A percentile compares a stretch with the other conserved stretches of the same genome.
phyloP scores from a whole-genome alignment of 2,888 invertebrate genomes.

The Epinotia brunnichana region DNA sequence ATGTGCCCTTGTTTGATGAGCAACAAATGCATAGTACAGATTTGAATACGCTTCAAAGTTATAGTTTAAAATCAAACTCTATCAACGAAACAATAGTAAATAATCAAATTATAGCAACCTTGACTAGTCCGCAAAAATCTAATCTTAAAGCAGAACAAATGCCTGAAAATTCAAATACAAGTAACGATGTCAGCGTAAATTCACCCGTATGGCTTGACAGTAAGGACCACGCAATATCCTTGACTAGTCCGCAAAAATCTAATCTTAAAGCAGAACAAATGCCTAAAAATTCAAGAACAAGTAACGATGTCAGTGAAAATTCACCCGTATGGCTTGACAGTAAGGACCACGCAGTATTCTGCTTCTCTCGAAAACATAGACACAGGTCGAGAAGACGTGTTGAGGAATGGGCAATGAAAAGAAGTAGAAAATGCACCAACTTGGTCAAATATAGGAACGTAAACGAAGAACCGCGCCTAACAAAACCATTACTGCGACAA shows the following conservation, averaged over 20 bases:
- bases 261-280: not conserved
- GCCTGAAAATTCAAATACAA: not conserved
- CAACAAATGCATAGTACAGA: conserved; percentile 62
- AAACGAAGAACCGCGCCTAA: conserved; percentile 63
- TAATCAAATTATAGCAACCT: not conserved
- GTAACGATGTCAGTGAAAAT: conserved; percentile 25
- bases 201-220: conserved; percentile 41
- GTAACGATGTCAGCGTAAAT: conserved; percentile 25
- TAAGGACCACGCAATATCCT: conserved; percentile 56
- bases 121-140: not conserved
- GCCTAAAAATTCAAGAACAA: not conserved
- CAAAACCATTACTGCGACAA: conserved; percentile 60
- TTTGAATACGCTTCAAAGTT: conserved; percentile 50
- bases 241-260: not conserved
- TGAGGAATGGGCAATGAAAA: conserved; percentile 55
- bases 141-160: not conserved
- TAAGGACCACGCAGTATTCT: conserved; percentile 56
- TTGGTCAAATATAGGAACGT: conserved; percentile 70
- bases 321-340: conserved; percentile 41
- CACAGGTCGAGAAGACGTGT: conserved; percentile 5
- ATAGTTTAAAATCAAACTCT: conserved; percentile 42
- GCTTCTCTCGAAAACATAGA: conserved; percentile 57
- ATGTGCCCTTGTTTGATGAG: conserved; percentile 55
- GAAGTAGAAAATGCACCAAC: conserved; percentile 73
- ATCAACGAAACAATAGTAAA: not conserved